Evolutionary conservation across 2,797 vertebrate genomes (phyloP).

Genomic region (Karalla daura): DNA sequence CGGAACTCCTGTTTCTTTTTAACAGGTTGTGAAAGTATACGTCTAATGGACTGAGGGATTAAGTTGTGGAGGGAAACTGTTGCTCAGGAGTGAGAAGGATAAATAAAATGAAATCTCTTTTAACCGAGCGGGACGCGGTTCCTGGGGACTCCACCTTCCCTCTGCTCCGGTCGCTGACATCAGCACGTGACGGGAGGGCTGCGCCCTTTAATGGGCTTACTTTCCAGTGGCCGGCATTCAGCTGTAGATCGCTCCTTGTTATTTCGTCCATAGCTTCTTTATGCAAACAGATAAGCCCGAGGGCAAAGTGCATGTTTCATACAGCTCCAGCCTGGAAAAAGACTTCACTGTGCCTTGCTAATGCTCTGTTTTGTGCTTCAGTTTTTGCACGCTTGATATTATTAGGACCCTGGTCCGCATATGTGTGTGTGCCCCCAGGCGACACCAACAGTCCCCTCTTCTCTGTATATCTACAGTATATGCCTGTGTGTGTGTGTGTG

Average conservation of each 20-base stretch:
- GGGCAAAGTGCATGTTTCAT: slow-evolving; percentile 46
- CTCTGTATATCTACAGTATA: slow-evolving; percentile 45
- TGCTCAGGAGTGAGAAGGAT: not conserved
- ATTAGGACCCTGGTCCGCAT: slow-evolving; percentile 33
- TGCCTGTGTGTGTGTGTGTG: slow-evolving; percentile 20
- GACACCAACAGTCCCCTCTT: slow-evolving; percentile 39
- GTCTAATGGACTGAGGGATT: not conserved
- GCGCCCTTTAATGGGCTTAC: slow-evolving; percentile 30
- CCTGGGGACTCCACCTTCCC: not conserved
- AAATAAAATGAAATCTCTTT: not conserved
- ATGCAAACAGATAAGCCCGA: slow-evolving; percentile 50
- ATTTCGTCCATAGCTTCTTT: slow-evolving; percentile 24
- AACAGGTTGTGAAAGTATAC: not conserved
- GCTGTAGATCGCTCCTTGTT: slow-evolving; percentile 29
- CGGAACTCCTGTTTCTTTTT: not conserved
- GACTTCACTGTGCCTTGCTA: slow-evolving; percentile 40
- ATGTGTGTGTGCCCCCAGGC: slow-evolving; percentile 53
- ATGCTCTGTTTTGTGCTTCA: slow-evolving; percentile 60
- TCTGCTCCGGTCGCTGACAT: slow-evolving; percentile 12
- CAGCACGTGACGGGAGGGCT: slow-evolving; percentile 9
- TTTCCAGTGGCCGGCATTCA: slow-evolving; percentile 9
- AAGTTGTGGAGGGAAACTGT: not conserved
- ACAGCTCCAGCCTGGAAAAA: slow-evolving; percentile 41
- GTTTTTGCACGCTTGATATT: slow-evolving; percentile 57
- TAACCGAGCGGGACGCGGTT: not conserved